phyloP scores from a whole-genome alignment of 1,140 invertebrate genomes.

The Muscidifurax raptorellus region DNA sequence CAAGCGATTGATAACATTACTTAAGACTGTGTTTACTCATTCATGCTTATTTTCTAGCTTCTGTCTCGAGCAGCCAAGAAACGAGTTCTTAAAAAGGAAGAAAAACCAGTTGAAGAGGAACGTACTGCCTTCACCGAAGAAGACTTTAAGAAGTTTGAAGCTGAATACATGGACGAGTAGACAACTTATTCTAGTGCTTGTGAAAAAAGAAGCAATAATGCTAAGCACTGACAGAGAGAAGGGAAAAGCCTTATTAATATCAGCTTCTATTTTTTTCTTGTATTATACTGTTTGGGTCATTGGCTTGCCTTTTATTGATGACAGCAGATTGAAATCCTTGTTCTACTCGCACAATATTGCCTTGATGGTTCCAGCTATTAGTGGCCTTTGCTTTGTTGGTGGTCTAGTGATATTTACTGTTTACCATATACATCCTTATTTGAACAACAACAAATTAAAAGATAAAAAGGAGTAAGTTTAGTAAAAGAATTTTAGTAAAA shows the following conservation, averaged over 20 bases:
- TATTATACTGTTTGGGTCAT: constrained; percentile 83
- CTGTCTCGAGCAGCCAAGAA: constrained; percentile 58
- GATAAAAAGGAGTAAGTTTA: constrained; percentile 51
- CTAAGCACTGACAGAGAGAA: constrained; percentile 66
- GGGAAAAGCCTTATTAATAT: constrained; percentile 78
- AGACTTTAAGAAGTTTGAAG: constrained; percentile 75
- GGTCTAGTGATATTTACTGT: constrained; percentile 80
- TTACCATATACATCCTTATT: constrained; percentile 75
- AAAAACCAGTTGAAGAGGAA: constrained; percentile 59
- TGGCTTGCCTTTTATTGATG: constrained; percentile 82
- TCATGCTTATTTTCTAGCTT: constrained; percentile 56
- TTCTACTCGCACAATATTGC: constrained; percentile 80
- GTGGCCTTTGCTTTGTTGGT: constrained; percentile 80
- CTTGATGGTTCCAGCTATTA: constrained; percentile 78
- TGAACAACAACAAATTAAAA: constrained; percentile 41
- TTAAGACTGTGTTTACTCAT: neutral
- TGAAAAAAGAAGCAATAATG: constrained; percentile 55
- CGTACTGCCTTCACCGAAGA: constrained; percentile 75
- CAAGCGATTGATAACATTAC: neutral
- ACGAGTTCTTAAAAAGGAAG: constrained; percentile 50
- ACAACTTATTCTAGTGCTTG: constrained; percentile 23
- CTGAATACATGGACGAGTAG: constrained; percentile 69
- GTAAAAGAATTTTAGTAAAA: neutral
- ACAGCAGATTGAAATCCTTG: constrained; percentile 76
- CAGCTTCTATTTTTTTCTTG: constrained; percentile 76